These are phyloP conservation scores for Serilophus lunatus DNA, from an alignment of 2,113 vertebrate genomes.

Conservation along the genomic window DNA sequence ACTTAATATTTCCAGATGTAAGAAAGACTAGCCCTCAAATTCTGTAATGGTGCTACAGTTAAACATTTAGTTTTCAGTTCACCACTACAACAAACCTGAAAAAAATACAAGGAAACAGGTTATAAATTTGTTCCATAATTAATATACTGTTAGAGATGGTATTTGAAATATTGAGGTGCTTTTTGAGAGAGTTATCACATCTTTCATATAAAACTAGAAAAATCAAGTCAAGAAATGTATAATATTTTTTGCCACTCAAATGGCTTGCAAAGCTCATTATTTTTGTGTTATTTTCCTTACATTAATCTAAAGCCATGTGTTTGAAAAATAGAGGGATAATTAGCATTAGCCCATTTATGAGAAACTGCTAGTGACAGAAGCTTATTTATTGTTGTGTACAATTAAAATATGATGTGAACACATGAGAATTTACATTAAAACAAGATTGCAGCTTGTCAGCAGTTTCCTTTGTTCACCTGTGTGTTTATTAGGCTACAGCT, in stretches of 20 bases:
- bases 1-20: background rate
- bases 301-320: background rate
- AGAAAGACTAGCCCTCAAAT: background rate
- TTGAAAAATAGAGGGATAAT: constrained; percentile 48
- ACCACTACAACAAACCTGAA: background rate
- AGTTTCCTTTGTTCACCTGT: constrained; percentile 35
- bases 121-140: background rate
- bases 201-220: background rate
- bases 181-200: background rate
- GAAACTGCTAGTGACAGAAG: constrained; percentile 29
- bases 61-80: background rate
- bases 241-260: background rate
- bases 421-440: constrained; percentile 55
- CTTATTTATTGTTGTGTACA: constrained; percentile 15
- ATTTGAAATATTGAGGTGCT: background rate
- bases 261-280: background rate
- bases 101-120: background rate
- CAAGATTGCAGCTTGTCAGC: constrained; percentile 26
- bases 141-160: background rate
- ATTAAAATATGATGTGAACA: constrained; percentile 20
- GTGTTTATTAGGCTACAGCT: constrained; percentile 49
- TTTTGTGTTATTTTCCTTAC: background rate
- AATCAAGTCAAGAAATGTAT: background rate
- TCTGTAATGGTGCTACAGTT: background rate
- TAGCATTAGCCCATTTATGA: constrained; percentile 45